Base-by-base conservation (phyloP, 2,113 vertebrate species). In the Pontoporia blainvillei region DNA sequence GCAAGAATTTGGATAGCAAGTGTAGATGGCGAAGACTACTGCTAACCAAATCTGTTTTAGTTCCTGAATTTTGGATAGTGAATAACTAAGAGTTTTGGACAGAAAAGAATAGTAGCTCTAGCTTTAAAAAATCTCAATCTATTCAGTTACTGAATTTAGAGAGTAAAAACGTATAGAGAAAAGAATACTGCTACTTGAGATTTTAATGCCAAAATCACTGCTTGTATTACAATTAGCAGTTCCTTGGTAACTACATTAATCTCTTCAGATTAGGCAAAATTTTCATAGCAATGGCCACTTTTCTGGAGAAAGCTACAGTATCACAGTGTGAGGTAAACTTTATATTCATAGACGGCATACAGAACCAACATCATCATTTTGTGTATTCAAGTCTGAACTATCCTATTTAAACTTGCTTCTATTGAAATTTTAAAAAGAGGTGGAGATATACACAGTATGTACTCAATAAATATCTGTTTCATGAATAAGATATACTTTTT, bases 401-500 rank as follows among this genome's bases (percentile, higher is more conserved):
- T 44, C 93, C 62, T 90, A 86, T 41, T 94, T 76, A 89, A 95
- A 54, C 21, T n/a, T 95, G 36, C 2, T 23, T 29, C 17, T 94
- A 79, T 83, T 54, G 52, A 34, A 72, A 52, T 52, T 49, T 52
- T 62, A 71, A 92, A 71, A 92, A 36, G 5, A 54, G n/a, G 20
- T n/a, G 29, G 9, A 36, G 20, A 44, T 46, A 75, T 49, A 75
- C 0, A 87, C 5, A 94, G 36, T 85, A 39, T 54, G 1, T 62
- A 91, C 34, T 87, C 62, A 94, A 78, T 90, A 92, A 89, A 71
- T 93, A 34, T 23, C n/a, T 82, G n/a, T 61, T 73, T 71, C 92
- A 64, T 62, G 5, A 96, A 17, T 81, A 97, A 73, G 13, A 91
- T 73, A 89, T 46, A 94, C 25, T 79, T 95, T 93, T 71, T 81